Evolutionary conservation across 2,113 vertebrate species (phyloP).

Genomic region (Eulemur macaco): DNA sequence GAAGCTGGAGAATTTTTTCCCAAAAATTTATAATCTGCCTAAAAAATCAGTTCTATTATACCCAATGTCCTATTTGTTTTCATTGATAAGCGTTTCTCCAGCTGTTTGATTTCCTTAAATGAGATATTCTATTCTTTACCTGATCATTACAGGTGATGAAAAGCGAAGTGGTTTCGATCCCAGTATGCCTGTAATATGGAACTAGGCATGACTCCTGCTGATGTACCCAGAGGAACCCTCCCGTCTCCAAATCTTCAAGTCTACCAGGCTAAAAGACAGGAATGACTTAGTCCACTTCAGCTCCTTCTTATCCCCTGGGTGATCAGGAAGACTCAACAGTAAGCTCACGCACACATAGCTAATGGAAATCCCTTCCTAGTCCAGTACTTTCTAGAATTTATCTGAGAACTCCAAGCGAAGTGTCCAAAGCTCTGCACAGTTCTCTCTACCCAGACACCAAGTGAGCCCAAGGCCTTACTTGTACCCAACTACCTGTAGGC

Average conservation of each 20-base stretch:
- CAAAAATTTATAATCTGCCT: background rate
- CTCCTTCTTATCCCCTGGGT: background rate
- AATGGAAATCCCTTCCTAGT: background rate
- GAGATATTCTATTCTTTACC: background rate
- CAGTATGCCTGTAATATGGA: accelerated
- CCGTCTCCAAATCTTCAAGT: background rate
- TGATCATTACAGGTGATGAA: background rate
- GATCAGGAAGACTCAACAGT: background rate
- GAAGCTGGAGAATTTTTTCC: background rate
- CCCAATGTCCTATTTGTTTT: background rate
- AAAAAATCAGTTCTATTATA: background rate
- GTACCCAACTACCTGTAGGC: background rate
- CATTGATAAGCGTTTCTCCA: background rate
- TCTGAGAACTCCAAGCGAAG: background rate
- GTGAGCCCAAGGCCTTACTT: background rate
- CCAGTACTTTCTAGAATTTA: background rate
- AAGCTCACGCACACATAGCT: background rate
- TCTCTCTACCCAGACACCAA: background rate
- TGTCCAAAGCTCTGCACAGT: background rate
- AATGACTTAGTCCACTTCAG: background rate
- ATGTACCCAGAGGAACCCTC: background rate
- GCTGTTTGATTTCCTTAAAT: background rate
- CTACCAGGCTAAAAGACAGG: background rate
- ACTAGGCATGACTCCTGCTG: background rate
- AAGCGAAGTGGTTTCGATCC: background rate